Conservation (phyloP, 1,140 invertebrate species). For the Stenopsyche tienmushanensis region DNA sequence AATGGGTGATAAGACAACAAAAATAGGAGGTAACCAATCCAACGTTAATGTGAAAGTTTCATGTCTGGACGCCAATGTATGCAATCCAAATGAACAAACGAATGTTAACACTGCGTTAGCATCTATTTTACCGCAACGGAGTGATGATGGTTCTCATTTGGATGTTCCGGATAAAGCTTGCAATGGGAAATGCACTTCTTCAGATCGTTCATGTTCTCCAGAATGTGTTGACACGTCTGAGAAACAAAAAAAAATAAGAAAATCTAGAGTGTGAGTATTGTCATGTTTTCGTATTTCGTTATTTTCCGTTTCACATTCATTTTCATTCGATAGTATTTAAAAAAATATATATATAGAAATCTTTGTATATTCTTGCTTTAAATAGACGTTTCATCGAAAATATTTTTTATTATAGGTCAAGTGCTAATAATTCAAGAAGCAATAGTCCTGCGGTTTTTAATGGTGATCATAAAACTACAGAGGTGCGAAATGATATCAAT, state of each 20-base stretch:
- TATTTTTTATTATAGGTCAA: slow-evolving; percentile 33
- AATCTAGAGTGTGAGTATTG: slow-evolving; percentile 32
- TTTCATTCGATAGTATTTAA: not conserved
- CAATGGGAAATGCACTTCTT: slow-evolving; percentile 32
- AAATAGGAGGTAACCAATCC: not conserved
- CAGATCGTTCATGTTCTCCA: slow-evolving; percentile 35
- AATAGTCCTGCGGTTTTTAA: slow-evolving; percentile 47
- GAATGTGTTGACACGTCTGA: slow-evolving; percentile 27
- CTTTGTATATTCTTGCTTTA: not conserved
- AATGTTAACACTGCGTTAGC: slow-evolving; percentile 8
- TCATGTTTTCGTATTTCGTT: too few species aligned
- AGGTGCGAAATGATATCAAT: slow-evolving; percentile 45
- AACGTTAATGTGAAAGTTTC: too few species aligned
- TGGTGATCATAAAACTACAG: slow-evolving; percentile 47
- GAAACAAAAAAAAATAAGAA: slow-evolving; percentile 33
- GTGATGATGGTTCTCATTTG: slow-evolving; percentile 27
- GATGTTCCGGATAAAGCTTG: slow-evolving; percentile 35
- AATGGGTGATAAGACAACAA: slow-evolving; percentile 19
- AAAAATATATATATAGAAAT: not conserved
- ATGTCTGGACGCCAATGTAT: not conserved
- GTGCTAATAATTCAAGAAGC: slow-evolving; percentile 50
- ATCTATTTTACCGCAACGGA: slow-evolving; percentile 26
- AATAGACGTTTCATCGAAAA: not conserved
- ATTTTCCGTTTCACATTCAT: not conserved
- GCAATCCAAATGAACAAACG: not conserved